Evolutionary conservation across 2,113 vertebrate genomes (phyloP).

Genomic region (pig (Sus scrofa)): T2T-Sscrofa CM000816.6:103394501-103395000

Average conservation of each 20-base stretch:
- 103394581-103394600: background rate
- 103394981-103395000: background rate
- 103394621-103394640: background rate
- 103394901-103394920: background rate
- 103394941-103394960: background rate
- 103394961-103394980: background rate
- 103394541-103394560: background rate
- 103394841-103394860: background rate
- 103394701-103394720: background rate
- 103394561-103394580: background rate
- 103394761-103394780: background rate
- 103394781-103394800: background rate
- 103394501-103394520: background rate
- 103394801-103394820: background rate
- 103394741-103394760: background rate
- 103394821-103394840: background rate
- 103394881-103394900: background rate
- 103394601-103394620: background rate
- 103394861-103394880: background rate
- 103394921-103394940: background rate
- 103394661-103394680: background rate
- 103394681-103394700: background rate
- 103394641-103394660: background rate
- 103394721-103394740: background rate
- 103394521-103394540: background rate